Conservation (phyloP, 1,140 invertebrate species). For the Ptiloglossa arizonensis region DNA sequence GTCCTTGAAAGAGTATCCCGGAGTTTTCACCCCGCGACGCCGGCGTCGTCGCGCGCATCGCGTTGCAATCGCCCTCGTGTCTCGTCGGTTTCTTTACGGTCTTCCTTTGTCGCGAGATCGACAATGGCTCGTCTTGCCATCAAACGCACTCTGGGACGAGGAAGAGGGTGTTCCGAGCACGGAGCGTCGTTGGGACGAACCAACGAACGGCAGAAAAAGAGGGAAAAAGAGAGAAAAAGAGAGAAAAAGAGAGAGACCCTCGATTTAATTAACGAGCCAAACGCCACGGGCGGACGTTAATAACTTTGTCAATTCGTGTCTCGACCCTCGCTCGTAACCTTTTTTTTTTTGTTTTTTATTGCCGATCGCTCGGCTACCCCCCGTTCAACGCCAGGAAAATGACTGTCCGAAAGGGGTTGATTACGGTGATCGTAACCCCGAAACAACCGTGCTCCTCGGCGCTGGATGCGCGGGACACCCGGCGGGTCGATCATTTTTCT, state of each 20-base stretch:
- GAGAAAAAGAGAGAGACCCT: neutral
- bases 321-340: neutral
- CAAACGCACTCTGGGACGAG: neutral
- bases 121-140: constrained; percentile 13
- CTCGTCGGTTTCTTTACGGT: neutral
- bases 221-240: neutral
- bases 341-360: no score
- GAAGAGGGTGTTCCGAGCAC: no score
- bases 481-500: constrained; percentile 27
- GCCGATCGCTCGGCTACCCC: neutral
- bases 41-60: neutral
- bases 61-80: neutral
- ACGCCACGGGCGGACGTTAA: constrained; percentile 43
- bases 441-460: constrained; percentile 13
- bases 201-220: neutral
- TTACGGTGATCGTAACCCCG: constrained; percentile 24
- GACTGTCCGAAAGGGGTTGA: constrained; percentile 32
- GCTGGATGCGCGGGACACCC: neutral
- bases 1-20: neutral
- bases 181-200: neutral
- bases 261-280: constrained; percentile 65
- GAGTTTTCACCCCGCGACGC: neutral
- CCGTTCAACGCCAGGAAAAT: neutral
- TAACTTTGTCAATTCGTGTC: constrained; percentile 63
- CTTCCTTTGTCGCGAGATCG: neutral